Conservation (phyloP, 2,797 vertebrate genomes). For the Garrulus glandarius region DNA sequence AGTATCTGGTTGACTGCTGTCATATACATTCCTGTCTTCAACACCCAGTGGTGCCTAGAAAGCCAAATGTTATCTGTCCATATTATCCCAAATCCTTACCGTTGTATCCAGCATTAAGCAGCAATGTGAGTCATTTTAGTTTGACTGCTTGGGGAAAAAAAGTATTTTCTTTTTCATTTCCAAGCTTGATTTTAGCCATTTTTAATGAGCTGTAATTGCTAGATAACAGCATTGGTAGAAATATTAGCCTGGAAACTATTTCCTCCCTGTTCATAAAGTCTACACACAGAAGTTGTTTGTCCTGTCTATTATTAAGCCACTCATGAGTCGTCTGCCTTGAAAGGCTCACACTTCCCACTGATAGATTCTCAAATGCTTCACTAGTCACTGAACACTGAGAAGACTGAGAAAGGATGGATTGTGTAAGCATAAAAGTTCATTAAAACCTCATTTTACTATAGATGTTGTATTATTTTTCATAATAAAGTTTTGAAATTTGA, state of each 20-base stretch:
- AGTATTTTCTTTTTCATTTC: not conserved
- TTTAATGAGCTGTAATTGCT: not conserved
- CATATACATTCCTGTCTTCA: not conserved
- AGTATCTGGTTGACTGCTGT: not conserved
- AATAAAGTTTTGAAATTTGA: not conserved
- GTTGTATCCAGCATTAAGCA: not conserved
- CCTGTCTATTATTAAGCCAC: not conserved
- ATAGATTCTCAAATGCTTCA: not conserved
- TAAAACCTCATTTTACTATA: not conserved
- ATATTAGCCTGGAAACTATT: not conserved
- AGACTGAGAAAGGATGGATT: not conserved
- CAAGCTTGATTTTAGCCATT: not conserved
- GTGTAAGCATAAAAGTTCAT: not conserved
- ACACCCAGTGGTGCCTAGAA: not conserved
- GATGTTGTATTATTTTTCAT: not conserved
- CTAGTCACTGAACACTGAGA: not conserved
- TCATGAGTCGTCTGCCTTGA: not conserved
- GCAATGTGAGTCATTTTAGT: not conserved
- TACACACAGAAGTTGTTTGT: not conserved
- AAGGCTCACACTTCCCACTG: not conserved
- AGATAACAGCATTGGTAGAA: not conserved
- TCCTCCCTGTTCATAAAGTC: not conserved
- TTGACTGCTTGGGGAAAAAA: too few relatives aligned
- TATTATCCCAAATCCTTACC: not conserved
- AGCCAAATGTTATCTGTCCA: not conserved